phyloP scores from a whole-genome alignment of 35 echinoderm and acorn worm species.

The Eucidaris tribuloides region DNA sequence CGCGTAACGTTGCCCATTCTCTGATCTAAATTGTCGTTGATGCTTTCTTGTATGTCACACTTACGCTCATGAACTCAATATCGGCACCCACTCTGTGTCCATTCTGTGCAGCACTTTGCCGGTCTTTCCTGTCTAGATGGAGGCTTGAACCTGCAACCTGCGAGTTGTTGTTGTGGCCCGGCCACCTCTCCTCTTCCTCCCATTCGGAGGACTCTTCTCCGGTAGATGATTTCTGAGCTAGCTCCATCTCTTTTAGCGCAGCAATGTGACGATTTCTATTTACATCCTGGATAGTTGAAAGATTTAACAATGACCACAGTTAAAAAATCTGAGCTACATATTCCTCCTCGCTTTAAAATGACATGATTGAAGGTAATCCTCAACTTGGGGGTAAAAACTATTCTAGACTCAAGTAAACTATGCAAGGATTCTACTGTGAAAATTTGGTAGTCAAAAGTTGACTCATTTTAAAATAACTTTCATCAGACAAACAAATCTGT shows the following conservation, averaged over 20 bases:
- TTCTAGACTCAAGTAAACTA: too few species aligned
- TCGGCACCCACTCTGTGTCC: too few species aligned
- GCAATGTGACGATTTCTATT: slow-evolving; percentile 4
- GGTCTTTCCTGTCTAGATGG: background rate
- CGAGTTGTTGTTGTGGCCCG: too few species aligned
- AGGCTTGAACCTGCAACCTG: slow-evolving; percentile 15
- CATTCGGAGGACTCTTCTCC: slow-evolving; percentile 16
- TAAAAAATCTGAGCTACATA: too few species aligned
- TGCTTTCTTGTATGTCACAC: background rate
- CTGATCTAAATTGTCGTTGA: background rate
- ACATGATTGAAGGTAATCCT: too few species aligned
- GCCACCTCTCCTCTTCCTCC: background rate
- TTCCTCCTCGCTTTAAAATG: too few species aligned
- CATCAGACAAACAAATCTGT: too few species aligned
- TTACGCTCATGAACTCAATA: slow-evolving; percentile 5
- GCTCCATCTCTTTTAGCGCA: background rate
- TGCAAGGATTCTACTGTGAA: too few species aligned
- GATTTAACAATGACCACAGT: too few species aligned
- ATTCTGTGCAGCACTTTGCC: background rate
- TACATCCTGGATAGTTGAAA: background rate
- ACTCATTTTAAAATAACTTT: too few species aligned
- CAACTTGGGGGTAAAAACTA: too few species aligned
- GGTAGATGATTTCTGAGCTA: slow-evolving; percentile 12
- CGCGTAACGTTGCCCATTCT: background rate
- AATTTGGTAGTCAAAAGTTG: too few species aligned